A percentile compares a stretch with the other conserved stretches of the same genome.
Evolutionary conservation across 2,797 vertebrate species (phyloP).

Genomic region (Garrulus glandarius): DNA sequence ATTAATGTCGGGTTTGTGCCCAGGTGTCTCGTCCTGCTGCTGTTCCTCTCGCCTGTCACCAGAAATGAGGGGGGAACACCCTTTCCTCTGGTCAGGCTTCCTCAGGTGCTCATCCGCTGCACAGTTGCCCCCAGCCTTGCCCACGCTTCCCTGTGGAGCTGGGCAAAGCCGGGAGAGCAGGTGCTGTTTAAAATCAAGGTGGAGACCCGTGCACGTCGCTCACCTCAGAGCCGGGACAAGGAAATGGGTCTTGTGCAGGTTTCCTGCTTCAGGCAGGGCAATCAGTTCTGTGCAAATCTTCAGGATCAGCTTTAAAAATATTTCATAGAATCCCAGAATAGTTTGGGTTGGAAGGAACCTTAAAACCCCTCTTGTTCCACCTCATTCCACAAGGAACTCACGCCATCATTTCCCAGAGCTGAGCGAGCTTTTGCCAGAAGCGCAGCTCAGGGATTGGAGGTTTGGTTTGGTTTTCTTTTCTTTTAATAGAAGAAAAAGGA

Average conservation of each 20-base stretch:
- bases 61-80: fast-evolving
- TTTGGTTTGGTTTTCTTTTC: too few species aligned
- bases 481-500: background rate
- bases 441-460: background rate
- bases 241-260: fast-evolving
- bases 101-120: background rate
- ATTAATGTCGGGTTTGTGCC: fast-evolving
- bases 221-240: fast-evolving
- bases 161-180: fast-evolving
- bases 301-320: background rate
- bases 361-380: background rate
- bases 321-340: fast-evolving
- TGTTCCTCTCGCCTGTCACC: background rate
- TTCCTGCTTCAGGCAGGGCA: fast-evolving
- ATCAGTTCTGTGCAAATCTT: fast-evolving
- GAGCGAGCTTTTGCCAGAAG: background rate
- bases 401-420: fast-evolving
- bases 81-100: background rate
- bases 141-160: fast-evolving
- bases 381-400: fast-evolving
- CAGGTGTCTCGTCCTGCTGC: fast-evolving
- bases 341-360: background rate
- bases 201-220: fast-evolving
- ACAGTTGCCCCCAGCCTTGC: fast-evolving
- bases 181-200: fast-evolving